Base-by-base conservation (phyloP, 1,140 invertebrate genomes). In the Drosophila oshimai region DNA sequence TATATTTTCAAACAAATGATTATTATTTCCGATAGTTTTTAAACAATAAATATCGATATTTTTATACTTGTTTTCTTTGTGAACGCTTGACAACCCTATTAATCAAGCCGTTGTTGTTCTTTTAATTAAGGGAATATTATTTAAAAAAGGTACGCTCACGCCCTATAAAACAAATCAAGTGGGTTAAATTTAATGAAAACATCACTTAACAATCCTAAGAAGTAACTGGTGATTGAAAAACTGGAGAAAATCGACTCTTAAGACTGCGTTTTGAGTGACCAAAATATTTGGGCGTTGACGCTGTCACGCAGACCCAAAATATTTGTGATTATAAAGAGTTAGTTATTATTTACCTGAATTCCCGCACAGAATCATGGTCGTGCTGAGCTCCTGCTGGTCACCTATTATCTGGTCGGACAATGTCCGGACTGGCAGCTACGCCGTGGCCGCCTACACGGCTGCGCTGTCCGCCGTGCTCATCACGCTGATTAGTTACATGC, bases 341-440 rank as follows among this genome's bases (percentile, higher is more conserved):
- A 13, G 1, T 13, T 15, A 0, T 12, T 41, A 12, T 29, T 34
- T 4, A 6, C 4, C 10, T 2, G 5, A 33, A 4, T 3, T 0
- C 29, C 1, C 20, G 6, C n/a, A 6, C 9, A 58, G 51, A 24
- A 44, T 7, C 18, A 96, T 96, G 95, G 93, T 94, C n/a, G 90
- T 95, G 2, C 73, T 97, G 28, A 92, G 94, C 84, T 95, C 95
- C 1, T 97, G 95, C 90, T 97, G 96, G 96, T 96, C 96, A 2
- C 96, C 96, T 37, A 96, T 94, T 79, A 95, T 97, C 72, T 97
- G 96, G 95, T 95, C 95, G 7, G 94, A 95, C 64, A 94, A 94
- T 89, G 92, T 97, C 1, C 95, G 95, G 88, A 93, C 93, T 49
- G 96, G 95, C 4, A 95, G 94, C 75, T 94, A 93, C 89, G 94